Conservation (phyloP, 2,888 invertebrate genomes). For the Esperia sulphurella region DNA sequence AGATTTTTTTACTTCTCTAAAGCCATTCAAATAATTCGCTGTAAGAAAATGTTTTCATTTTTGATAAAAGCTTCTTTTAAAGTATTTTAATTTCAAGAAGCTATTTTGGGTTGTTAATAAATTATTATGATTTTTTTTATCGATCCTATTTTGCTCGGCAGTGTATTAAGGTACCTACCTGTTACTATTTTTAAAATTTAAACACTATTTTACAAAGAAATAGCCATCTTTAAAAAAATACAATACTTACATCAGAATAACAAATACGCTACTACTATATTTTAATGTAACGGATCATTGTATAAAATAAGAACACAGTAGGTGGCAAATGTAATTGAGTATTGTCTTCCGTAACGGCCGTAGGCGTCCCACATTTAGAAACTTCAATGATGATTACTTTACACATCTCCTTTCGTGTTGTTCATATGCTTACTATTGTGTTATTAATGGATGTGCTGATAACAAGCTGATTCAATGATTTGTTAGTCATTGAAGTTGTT, state of each 20-base stretch:
- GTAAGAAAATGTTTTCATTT: no score
- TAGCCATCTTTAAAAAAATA: constrained; percentile 1
- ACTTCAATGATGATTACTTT: constrained; percentile 29
- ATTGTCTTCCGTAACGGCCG: constrained; percentile 52
- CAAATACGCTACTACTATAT: constrained; percentile 14
- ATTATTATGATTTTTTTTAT: no score
- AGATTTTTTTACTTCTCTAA: no score
- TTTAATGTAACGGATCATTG: constrained; percentile 20
- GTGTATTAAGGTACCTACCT: no score
- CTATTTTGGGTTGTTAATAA: no score
- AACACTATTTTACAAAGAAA: no score
- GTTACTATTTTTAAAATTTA: no score
- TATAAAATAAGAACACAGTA: constrained; percentile 39
- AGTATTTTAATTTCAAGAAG: no score
- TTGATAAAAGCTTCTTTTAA: no score
- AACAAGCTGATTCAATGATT: constrained; percentile 35
- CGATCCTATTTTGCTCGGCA: no score
- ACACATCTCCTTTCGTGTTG: constrained; percentile 34
- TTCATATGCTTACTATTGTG: constrained; percentile 24
- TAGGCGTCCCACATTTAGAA: constrained; percentile 40
- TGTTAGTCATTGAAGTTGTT: constrained; percentile 19
- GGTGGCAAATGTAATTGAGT: constrained; percentile 62
- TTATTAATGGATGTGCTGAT: constrained; percentile 43
- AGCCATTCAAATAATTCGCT: no score
- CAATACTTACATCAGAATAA: constrained; percentile 15